Base-by-base conservation (phyloP, 2,888 invertebrate species). In the Cataglyphis rosenhaueri region DNA sequence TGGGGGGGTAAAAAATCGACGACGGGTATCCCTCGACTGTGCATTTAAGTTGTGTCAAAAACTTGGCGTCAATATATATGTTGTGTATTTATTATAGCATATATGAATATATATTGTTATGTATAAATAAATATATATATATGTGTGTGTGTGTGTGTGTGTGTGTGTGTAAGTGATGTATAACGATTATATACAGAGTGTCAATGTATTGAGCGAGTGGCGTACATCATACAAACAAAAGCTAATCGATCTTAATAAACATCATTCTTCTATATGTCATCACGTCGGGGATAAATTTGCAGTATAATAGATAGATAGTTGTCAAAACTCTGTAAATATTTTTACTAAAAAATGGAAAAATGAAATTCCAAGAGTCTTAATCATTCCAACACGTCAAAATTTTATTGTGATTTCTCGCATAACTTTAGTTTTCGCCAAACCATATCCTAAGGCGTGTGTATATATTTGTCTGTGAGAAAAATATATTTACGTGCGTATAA, bases 1-100 rank as follows among this genome's bases (percentile, higher is more conserved):
- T 48, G 25, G 38, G n/a, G n/a, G n/a, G n/a, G 52, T 75, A 71
- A 70, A 44, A 79, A 84, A 71, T 55, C 73, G 65, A 55, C 55
- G 64, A 78, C 10, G 25, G 6, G 57, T 59, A 59, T 73, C 57
- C 25, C 18, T 44, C 12, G 57, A 12, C 25, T 29, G 25, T 18
- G 10, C 18, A 12, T 71, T 38, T 57, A 12, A 8, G 8, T 73
- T 29, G 18, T 10, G 6, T 18, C 18, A 41, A 61, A 41, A 73
- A 73, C 29, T 73, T 12, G n/a, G 2, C 15, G n/a, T 52, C n/a
- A 48, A 48, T 68, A 68, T 57, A 48, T 57, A 48, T 48, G 6
- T 29, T 18, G 44, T 44, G 12, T 4, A 59, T 57, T 71, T 71
- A 59, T 52, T 52, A 57, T 29, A 59, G 18, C 0, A 29, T 21